Base-by-base conservation (phyloP, 1,140 invertebrate genomes). In the Diachasmimorpha longicaudata region DNA sequence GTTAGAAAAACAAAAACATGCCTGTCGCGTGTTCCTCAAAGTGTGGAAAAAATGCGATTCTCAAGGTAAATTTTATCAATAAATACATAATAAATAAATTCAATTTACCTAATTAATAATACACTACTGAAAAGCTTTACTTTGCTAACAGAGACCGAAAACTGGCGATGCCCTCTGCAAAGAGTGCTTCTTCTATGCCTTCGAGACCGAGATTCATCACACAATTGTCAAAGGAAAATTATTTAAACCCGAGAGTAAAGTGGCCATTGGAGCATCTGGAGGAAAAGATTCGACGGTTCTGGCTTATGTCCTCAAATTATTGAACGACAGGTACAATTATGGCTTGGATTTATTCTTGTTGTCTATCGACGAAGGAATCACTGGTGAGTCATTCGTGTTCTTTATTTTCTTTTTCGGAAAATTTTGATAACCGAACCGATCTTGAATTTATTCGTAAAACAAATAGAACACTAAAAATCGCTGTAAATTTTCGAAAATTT, bases 261-360 rank as follows among this genome's bases (percentile, higher is more conserved):
- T 99, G 21, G 98, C 98, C 5, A 94, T 99, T 66, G 98, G 96
- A 44, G 98, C 98, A 25, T 99, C 97, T 76, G 98, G 99, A 72
- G 99, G 99, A 67, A 99, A 99, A 91, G 99, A 99, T 88, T 99
- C 98, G 0, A 99, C 99, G 11, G 99, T 99, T 13, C 90, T 99
- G 42, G 98, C 95, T 1, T 94, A 97, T 87, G 92, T 98, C 3
- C 87, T 99, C 79, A 99, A 99, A 88, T 87, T 95, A 4, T 88
- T 99, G 3, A 99, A 99, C 88, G 92, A 98, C 80, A 92, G 94
- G 75, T 94, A 99, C 84, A 90, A 97, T 78, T 99, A 99, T 91
- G 96, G 95, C 13, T 88, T 99, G 0, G 93, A 99, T 68, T 90
- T 99, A 31, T 92, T 97, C 76, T 90, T 99, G 25, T 90, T 99